Conservation (phyloP, 92 coral and sea anemone genomes). For the Muricea muricata region DNA sequence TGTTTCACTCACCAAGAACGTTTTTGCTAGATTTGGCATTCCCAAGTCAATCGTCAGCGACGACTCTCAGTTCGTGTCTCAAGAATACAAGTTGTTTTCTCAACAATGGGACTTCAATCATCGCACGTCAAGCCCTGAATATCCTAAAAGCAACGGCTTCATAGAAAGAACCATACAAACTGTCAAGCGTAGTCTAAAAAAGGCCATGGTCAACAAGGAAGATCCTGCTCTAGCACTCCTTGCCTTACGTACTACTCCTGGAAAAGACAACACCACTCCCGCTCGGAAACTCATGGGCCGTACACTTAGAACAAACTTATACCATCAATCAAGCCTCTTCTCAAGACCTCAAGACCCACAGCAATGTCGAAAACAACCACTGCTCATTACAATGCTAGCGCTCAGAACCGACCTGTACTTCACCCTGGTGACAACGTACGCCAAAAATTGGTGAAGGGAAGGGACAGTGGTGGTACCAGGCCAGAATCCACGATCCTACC, state of each 20-base stretch:
- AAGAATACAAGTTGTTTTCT: slow-evolving; percentile 10
- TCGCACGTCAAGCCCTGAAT: background rate
- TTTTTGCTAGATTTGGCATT: slow-evolving; percentile 32
- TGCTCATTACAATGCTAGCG: too few relatives aligned
- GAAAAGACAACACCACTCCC: slow-evolving; percentile 23
- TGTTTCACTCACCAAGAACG: background rate
- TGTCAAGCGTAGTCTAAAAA: slow-evolving; percentile 26
- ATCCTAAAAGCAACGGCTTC: slow-evolving; percentile 4
- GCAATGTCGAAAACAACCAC: too few relatives aligned
- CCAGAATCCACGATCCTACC: too few relatives aligned
- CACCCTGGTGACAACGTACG: too few relatives aligned
- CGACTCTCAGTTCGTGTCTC: slow-evolving; percentile 31
- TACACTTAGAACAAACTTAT: background rate
- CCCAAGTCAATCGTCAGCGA: slow-evolving; percentile 21
- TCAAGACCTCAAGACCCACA: too few relatives aligned
- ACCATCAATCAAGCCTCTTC: background rate
- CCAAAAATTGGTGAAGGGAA: too few relatives aligned
- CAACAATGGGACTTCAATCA: slow-evolving; percentile 9
- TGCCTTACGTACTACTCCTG: slow-evolving; percentile 26
- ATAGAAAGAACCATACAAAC: slow-evolving; percentile 10
- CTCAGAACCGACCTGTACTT: too few relatives aligned
- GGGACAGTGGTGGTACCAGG: too few relatives aligned
- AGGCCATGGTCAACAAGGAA: background rate
- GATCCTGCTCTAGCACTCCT: slow-evolving; percentile 25
- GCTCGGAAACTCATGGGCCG: slow-evolving; percentile 31